Conservation (phyloP, 2,797 vertebrate species). For the Dendrocincla tyrannina region DNA sequence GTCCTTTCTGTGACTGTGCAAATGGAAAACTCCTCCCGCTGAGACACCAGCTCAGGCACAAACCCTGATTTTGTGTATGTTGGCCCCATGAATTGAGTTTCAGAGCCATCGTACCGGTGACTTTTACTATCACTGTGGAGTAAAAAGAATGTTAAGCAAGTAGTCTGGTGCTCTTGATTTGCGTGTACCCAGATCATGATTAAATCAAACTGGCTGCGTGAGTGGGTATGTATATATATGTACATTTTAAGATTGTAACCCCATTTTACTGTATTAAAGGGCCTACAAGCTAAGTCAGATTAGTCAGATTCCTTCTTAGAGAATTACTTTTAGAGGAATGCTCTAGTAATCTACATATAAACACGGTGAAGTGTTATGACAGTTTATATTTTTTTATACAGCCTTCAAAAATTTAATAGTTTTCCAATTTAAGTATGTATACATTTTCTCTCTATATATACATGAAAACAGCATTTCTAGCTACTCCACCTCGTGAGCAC, state of each 20-base stretch:
- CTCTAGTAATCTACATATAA: conserved; percentile 55
- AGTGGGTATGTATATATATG: neutral
- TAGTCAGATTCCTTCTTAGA: conserved; percentile 31
- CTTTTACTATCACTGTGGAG: neutral
- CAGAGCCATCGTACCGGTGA: neutral
- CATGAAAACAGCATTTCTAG: neutral
- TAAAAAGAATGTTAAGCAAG: neutral
- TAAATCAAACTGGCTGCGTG: neutral
- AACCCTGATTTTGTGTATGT: neutral
- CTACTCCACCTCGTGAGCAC: conserved; percentile 24
- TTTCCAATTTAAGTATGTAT: conserved; percentile 57
- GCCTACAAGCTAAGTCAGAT: neutral
- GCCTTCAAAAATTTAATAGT: conserved; percentile 19
- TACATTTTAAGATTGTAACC: neutral
- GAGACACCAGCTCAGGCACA: neutral
- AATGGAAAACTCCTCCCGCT: neutral
- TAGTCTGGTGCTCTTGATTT: neutral
- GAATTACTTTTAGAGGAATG: conserved; percentile 22
- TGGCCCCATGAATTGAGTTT: neutral
- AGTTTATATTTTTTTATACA: conserved; percentile 41
- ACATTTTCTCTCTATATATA: neutral
- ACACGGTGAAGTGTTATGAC: conserved; percentile 32
- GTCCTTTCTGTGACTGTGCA: neutral
- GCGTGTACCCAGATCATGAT: neutral
- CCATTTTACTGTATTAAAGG: neutral